A percentile compares a stretch with the other conserved stretches of the same genome.
Evolutionary conservation across 2,113 vertebrate genomes (phyloP).

Genomic region (Corydoras sp.): DNA sequence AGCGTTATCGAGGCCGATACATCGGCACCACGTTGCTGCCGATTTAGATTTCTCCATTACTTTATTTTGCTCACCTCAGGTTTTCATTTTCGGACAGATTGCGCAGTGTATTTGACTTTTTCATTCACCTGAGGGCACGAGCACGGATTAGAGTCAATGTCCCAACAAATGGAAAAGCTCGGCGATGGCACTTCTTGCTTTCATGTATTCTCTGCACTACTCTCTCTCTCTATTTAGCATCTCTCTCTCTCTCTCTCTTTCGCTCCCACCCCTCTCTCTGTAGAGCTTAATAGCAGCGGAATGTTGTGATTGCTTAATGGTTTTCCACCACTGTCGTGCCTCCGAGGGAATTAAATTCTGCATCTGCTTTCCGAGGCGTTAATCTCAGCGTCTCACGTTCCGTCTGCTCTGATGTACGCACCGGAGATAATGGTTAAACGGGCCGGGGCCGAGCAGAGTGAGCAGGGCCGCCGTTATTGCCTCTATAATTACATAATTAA

Average conservation of each 20-base stretch:
- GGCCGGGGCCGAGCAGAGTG: slow-evolving; percentile 99
- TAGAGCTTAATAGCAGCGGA: slow-evolving; percentile 98
- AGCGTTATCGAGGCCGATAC: slow-evolving; percentile 77
- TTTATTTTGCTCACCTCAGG: slow-evolving; percentile 75
- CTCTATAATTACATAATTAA: slow-evolving; percentile 99
- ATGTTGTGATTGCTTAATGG: slow-evolving; percentile 99
- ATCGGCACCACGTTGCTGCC: slow-evolving; percentile 58
- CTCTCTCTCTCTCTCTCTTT: slow-evolving; percentile 50
- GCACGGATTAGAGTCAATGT: slow-evolving; percentile 82
- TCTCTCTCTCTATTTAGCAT: background rate
- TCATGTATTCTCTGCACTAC: slow-evolving; percentile 48
- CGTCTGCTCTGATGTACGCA: slow-evolving; percentile 98
- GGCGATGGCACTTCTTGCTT: slow-evolving; percentile 63
- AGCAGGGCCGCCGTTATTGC: slow-evolving; percentile 99
- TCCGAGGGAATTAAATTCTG: slow-evolving; percentile 98
- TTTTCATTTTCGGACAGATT: slow-evolving; percentile 91
- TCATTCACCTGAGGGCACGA: slow-evolving; percentile 82
- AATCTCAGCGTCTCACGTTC: slow-evolving; percentile 99
- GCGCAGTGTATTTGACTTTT: slow-evolving; percentile 81
- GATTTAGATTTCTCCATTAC: slow-evolving; percentile 59
- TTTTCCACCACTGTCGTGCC: slow-evolving; percentile 96
- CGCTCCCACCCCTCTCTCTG: slow-evolving; percentile 79
- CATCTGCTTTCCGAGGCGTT: slow-evolving; percentile 99
- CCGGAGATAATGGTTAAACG: slow-evolving; percentile 99
- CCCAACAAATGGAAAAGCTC: slow-evolving; percentile 76